A percentile compares a stretch with the other conserved stretches of the same genome.
Evolutionary conservation across 2,797 vertebrate species (phyloP).

Genomic region (Limosa lapponica): DNA sequence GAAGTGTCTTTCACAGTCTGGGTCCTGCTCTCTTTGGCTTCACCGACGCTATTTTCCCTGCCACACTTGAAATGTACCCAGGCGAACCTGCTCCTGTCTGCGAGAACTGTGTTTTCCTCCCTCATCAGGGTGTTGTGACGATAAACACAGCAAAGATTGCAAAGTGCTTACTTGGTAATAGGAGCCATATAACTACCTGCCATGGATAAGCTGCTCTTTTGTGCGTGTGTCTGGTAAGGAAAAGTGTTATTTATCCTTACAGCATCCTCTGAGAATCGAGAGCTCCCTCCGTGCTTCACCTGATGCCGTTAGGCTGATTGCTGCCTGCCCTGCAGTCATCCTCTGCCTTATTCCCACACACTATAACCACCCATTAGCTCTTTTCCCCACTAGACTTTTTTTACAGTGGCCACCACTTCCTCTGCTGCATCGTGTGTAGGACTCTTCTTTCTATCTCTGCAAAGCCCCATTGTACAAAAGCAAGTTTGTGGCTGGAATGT

Average conservation of each 20-base stretch:
- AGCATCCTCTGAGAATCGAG: neutral
- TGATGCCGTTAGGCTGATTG: neutral
- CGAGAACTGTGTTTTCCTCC: neutral
- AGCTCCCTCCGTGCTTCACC: neutral
- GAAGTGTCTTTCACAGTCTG: neutral
- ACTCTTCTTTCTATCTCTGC: neutral
- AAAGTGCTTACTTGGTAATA: neutral
- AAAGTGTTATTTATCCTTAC: neutral
- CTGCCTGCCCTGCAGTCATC: neutral
- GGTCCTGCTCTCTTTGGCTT: neutral
- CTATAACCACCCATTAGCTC: neutral
- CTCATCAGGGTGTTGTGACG: neutral
- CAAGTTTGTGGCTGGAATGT: neutral
- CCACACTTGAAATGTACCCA: neutral
- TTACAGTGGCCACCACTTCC: neutral
- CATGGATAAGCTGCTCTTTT: neutral
- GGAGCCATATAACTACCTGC: neutral
- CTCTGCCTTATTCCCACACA: neutral
- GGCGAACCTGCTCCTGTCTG: neutral
- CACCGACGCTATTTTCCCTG: rapidly evolving
- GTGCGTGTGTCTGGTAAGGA: neutral
- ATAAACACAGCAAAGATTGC: neutral
- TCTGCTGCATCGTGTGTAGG: rapidly evolving
- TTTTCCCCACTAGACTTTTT: neutral
- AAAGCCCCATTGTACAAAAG: neutral